Conservation (phyloP, 2,888 invertebrate species). For the Drosophila paracracens region DNA sequence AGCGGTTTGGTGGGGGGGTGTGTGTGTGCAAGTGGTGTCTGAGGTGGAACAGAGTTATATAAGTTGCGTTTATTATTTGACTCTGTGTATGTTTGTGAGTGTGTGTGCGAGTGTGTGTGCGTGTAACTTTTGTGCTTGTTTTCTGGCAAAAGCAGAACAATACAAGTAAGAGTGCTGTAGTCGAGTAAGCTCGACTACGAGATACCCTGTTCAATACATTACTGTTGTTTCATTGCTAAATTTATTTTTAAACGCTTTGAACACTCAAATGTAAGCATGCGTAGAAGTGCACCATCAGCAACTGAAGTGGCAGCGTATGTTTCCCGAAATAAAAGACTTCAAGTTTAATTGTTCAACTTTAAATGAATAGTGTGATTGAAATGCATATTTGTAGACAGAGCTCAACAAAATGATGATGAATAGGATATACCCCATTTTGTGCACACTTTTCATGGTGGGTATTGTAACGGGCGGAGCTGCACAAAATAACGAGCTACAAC, state of each 20-base stretch:
- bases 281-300: no score
- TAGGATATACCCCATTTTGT: no score
- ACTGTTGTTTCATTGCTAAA: neutral
- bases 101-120: conserved; percentile 21
- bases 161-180: neutral
- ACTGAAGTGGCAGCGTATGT: no score
- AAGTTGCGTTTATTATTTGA: conserved; percentile 78
- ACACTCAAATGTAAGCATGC: neutral
- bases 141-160: conserved; percentile 47
- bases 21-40: neutral
- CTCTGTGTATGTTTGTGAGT: conserved; percentile 11
- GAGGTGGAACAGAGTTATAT: conserved; percentile 64
- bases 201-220: neutral
- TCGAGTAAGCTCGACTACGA: neutral
- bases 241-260: no score
- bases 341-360: neutral
- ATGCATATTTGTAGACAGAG: neutral
- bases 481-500: conserved; percentile 78
- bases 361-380: neutral
- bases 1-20: no score
- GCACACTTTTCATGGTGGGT: conserved; percentile 20
- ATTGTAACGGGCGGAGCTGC: conserved; percentile 45
- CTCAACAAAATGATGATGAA: neutral
- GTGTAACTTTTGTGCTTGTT: conserved; percentile 72
- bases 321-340: no score